A percentile compares a stretch with the other conserved stretches of the same genome.
Evolutionary conservation across 2,888 invertebrate species (phyloP).

Genomic region (Agrotis puta): DNA sequence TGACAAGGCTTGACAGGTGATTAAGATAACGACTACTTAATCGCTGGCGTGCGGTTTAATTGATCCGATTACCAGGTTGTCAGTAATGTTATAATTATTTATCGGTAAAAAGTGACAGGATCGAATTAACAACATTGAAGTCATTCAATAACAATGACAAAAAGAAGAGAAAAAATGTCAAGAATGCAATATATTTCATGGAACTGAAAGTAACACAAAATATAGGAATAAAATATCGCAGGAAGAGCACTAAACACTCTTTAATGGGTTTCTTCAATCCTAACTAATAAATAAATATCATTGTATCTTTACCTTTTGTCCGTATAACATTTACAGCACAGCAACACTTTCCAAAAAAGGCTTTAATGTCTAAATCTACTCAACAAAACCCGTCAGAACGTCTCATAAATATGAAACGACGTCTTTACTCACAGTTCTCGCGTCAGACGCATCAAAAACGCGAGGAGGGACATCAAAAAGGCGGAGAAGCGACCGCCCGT

Average conservation of each 20-base stretch:
- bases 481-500: conserved; percentile 10
- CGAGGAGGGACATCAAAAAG: conserved; percentile 30
- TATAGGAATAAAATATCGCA: not conserved
- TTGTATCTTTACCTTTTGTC: conserved; percentile 7
- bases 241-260: not conserved
- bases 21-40: conserved; percentile 20
- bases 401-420: conserved; percentile 39
- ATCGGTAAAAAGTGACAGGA: conserved; percentile 6
- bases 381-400: conserved; percentile 1
- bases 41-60: conserved; percentile 23
- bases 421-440: conserved; percentile 29
- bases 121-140: not conserved
- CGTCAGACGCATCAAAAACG: conserved; percentile 46
- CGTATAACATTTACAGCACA: not conserved
- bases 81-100: conserved; percentile 6
- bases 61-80: conserved; percentile 6
- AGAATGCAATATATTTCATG: not conserved
- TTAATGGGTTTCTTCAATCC: not conserved
- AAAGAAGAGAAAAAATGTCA: not conserved
- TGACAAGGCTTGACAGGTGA: conserved; percentile 25
- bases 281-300: not conserved
- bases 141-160: not conserved
- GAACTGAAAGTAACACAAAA: not conserved
- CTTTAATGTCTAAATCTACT: conserved; percentile 29
- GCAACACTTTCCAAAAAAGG: conserved; percentile 19